These are phyloP conservation scores for Ricordea florida DNA, from an alignment of 92 coral and sea anemone species.

Conservation along the genomic window DNA sequence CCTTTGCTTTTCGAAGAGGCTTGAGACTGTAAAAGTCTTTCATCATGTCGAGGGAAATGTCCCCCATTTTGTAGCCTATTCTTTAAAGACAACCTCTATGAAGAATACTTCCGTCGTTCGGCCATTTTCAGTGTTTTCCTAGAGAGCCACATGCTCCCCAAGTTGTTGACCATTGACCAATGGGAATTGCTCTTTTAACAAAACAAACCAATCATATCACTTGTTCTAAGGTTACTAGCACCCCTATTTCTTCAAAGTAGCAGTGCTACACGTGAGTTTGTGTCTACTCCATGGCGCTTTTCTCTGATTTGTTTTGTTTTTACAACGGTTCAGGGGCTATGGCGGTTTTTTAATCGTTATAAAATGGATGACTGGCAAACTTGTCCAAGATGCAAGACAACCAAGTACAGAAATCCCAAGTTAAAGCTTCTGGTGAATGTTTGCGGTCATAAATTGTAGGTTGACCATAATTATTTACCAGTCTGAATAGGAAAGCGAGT, in stretches of 20 bases:
- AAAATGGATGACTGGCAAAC: constrained; percentile 84
- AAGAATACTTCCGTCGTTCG: not conserved
- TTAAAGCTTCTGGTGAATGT: constrained; percentile 92
- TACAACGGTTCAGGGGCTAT: too few species aligned
- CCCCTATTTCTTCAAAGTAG: too few species aligned
- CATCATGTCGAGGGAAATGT: constrained; percentile 80
- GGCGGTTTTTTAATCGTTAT: too few species aligned
- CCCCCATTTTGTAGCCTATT: constrained; percentile 50
- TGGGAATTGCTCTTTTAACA: not conserved
- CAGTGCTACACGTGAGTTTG: too few species aligned
- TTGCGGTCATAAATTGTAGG: constrained; percentile 98
- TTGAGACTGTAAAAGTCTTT: constrained; percentile 85
- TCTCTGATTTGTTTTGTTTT: too few species aligned
- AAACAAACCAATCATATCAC: constrained; percentile 25
- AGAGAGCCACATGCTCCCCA: not conserved
- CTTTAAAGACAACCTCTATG: too few species aligned
- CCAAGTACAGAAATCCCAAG: constrained; percentile 95
- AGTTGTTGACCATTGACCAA: constrained; percentile 36
- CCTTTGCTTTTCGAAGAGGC: constrained; percentile 66
- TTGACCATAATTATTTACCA: not conserved
- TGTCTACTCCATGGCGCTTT: too few species aligned
- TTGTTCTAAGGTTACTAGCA: not conserved
- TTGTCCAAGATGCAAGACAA: constrained; percentile 96
- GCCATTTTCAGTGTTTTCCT: constrained; percentile 9
- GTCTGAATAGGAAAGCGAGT: too few species aligned